Evolutionary conservation across 2,797 vertebrate species (phyloP).

Genomic region (Antennarius maculatus): DNA sequence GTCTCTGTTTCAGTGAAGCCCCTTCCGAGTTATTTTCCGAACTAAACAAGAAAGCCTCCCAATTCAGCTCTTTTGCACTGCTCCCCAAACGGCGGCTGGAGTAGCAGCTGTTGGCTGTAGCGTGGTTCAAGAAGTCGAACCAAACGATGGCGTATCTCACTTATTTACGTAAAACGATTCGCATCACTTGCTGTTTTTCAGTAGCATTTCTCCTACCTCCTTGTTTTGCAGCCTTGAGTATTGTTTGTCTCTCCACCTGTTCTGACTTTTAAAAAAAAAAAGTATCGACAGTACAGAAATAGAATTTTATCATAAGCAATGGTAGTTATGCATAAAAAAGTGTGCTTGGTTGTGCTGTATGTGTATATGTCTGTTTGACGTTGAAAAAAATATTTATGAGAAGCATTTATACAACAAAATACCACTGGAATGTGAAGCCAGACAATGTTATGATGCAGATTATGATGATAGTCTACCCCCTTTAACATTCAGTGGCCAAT

Average conservation of each 20-base stretch:
- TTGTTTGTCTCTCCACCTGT: conserved; percentile 75
- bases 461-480: conserved; percentile 79
- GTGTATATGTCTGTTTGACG: conserved; percentile 81
- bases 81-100: conserved; percentile 44
- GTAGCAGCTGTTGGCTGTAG: conserved; percentile 59
- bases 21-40: no score
- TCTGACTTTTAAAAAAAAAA: conserved; percentile 49
- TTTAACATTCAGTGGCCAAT: conserved; percentile 78
- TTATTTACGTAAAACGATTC: conserved; percentile 57
- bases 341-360: conserved; percentile 81
- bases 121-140: conserved; percentile 45
- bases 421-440: conserved; percentile 90
- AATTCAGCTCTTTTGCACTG: conserved; percentile 4
- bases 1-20: no score
- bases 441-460: conserved; percentile 82
- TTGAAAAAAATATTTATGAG: conserved; percentile 81
- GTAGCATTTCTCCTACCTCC: conserved; percentile 88
- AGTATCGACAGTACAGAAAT: conserved; percentile 69
- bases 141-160: conserved; percentile 48
- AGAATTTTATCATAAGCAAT: conserved; percentile 81
- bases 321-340: conserved; percentile 75
- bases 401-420: conserved; percentile 85
- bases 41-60: background rate
- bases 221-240: conserved; percentile 82
- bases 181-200: conserved; percentile 76